phyloP scores from a whole-genome alignment of 2,888 invertebrate genomes.

The Orthosia incerta region DNA sequence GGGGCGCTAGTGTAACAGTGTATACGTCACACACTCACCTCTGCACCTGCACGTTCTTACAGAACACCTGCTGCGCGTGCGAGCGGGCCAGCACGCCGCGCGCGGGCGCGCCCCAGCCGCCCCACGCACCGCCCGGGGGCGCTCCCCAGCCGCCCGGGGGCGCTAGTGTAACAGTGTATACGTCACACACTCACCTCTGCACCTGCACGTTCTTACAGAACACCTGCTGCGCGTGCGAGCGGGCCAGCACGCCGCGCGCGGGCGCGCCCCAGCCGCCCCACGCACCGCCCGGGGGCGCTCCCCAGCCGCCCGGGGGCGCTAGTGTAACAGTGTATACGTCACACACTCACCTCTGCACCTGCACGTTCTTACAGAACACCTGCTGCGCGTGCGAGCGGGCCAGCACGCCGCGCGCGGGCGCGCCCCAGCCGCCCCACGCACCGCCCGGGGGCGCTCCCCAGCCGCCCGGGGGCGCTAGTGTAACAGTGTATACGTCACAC shows the following conservation, averaged over 20 bases:
- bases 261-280: too few relatives aligned
- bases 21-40: background rate
- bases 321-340: too few relatives aligned
- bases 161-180: too few relatives aligned
- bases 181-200: background rate
- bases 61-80: background rate
- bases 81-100: background rate
- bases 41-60: background rate
- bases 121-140: too few relatives aligned
- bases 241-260: background rate
- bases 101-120: too few relatives aligned
- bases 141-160: too few relatives aligned
- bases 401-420: background rate
- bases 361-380: background rate
- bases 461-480: too few relatives aligned
- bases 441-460: too few relatives aligned
- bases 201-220: background rate
- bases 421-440: too few relatives aligned
- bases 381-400: background rate
- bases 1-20: too few relatives aligned
- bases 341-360: background rate
- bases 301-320: too few relatives aligned
- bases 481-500: background rate
- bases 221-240: background rate
- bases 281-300: too few relatives aligned